These are phyloP conservation scores for Mormyrus hasselquistii DNA, from an alignment of 2,797 vertebrate species.

Conservation along the genomic window DNA sequence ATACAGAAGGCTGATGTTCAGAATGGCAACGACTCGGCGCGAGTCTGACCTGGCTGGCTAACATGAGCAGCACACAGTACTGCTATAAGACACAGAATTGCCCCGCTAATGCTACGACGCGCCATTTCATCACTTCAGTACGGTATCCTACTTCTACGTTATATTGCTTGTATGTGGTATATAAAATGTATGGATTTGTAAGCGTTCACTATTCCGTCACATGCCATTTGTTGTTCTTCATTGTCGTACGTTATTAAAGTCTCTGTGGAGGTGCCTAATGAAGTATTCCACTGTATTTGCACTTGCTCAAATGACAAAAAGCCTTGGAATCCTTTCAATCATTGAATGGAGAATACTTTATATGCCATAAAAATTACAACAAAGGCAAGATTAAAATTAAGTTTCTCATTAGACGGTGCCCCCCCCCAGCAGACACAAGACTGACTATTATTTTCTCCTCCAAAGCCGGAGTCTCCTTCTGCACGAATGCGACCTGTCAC, in stretches of 20 bases:
- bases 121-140: background rate
- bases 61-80: background rate
- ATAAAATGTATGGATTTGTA: background rate
- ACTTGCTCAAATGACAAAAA: background rate
- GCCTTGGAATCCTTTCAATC: background rate
- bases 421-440: background rate
- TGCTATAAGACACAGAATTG: background rate
- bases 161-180: background rate
- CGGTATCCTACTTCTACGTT: background rate
- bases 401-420: background rate
- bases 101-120: no score
- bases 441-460: background rate
- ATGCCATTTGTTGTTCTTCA: background rate
- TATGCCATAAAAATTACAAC: background rate
- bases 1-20: background rate
- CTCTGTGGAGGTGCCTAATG: background rate
- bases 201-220: background rate
- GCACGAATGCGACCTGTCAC: conserved; percentile 45
- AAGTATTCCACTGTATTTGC: background rate
- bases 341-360: background rate
- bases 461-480: background rate
- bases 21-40: background rate
- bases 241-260: background rate
- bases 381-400: background rate
- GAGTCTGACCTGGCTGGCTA: background rate